Percentiles rank a stretch among this genome's conserved stretches.
Conservation (phyloP, 2,797 vertebrate genomes). For the Miichthys miiuy region DNA sequence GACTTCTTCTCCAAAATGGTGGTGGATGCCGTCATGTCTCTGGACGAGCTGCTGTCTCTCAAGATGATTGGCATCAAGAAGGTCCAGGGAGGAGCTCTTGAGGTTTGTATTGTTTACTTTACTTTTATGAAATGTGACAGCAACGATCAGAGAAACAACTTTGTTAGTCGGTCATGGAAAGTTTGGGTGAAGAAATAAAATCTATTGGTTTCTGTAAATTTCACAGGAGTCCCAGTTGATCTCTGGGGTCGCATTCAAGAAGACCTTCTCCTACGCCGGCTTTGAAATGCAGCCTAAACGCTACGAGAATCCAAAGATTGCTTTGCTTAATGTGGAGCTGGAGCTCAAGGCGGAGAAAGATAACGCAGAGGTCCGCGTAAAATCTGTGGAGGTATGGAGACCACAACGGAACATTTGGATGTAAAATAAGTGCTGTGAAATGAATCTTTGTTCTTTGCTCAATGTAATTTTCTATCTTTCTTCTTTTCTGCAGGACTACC, state of each 20-base stretch:
- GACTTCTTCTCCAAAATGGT: conserved; percentile 96
- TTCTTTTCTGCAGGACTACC: conserved; percentile 89
- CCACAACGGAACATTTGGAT: rapidly evolving
- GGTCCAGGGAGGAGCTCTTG: conserved; percentile 95
- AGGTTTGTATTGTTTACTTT: conserved; percentile 83
- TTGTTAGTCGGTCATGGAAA: neutral
- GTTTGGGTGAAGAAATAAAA: neutral
- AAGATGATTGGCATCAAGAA: conserved; percentile 99
- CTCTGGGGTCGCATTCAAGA: conserved; percentile 97
- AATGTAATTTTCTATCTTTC: neutral
- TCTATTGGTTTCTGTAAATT: neutral
- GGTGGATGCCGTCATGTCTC: conserved; percentile 94
- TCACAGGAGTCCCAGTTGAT: conserved; percentile 93
- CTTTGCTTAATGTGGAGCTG: conserved; percentile 95
- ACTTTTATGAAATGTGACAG: neutral
- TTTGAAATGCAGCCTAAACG: conserved; percentile 99
- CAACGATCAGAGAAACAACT: neutral
- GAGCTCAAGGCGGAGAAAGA: conserved; percentile 99
- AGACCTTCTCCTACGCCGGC: conserved; percentile 98
- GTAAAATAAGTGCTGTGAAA: neutral
- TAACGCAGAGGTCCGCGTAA: conserved; percentile 95
- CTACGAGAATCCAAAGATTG: conserved; percentile 91
- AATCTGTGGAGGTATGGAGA: conserved; percentile 88
- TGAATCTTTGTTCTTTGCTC: rapidly evolving
- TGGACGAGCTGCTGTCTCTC: conserved; percentile 94